These are phyloP conservation scores for Rhadina sibilatrix DNA, from an alignment of 2,113 vertebrate genomes.

Conservation along the genomic window DNA sequence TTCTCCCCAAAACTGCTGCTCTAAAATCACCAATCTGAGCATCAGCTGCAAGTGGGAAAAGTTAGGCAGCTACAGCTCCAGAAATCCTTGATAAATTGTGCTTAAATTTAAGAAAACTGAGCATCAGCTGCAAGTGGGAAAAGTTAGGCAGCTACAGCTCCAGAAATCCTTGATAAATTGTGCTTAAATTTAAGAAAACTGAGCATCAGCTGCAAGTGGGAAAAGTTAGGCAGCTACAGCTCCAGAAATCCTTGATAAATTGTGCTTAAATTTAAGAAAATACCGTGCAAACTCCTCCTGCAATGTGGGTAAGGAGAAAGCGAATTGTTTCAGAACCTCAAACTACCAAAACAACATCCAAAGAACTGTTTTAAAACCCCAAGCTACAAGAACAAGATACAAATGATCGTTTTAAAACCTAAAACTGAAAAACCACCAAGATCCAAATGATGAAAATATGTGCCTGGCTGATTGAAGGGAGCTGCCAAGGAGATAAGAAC, in stretches of 20 bases:
- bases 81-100: not conserved
- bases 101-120: not conserved
- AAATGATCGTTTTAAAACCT: not conserved
- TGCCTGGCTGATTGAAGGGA: not conserved
- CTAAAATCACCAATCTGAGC: not conserved
- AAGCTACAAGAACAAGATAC: not conserved
- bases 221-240: not conserved
- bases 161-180: not conserved
- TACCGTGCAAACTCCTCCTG: fast-evolving
- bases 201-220: not conserved
- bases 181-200: fast-evolving
- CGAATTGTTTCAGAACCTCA: not conserved
- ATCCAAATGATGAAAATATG: not conserved
- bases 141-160: not conserved
- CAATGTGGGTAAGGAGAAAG: not conserved
- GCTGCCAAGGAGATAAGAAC: not conserved
- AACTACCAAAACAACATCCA: not conserved
- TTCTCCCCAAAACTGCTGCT: not conserved
- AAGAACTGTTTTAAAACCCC: not conserved
- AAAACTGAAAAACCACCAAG: not conserved
- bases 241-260: not conserved
- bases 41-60: not conserved
- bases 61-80: not conserved
- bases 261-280: not conserved
- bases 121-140: not conserved